phyloP scores from a whole-genome alignment of 2,888 invertebrate genomes.

The Eupithecia pulchellata region DNA sequence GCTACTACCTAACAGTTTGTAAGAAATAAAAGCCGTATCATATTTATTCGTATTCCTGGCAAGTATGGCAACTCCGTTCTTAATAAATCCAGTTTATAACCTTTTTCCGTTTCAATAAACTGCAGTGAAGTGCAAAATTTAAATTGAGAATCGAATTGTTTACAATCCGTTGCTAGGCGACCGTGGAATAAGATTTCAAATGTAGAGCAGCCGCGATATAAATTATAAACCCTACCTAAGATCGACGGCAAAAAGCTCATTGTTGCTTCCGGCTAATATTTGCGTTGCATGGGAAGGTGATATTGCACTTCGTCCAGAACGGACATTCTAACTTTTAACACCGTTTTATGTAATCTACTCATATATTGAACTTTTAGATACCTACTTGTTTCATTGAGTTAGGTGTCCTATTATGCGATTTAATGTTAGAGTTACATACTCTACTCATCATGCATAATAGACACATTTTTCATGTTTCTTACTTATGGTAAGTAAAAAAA shows the following conservation, averaged over 20 bases:
- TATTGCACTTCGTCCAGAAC: neutral
- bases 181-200: slow-evolving; percentile 26
- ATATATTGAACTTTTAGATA: neutral
- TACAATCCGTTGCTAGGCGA: slow-evolving; percentile 42
- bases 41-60: neutral
- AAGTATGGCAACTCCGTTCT: neutral
- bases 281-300: slow-evolving; percentile 24
- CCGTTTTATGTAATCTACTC: neutral
- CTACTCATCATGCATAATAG: neutral
- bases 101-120: neutral
- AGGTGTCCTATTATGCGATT: too few species aligned
- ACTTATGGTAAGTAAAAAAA: neutral
- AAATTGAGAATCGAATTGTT: slow-evolving; percentile 26
- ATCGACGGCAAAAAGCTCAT: neutral
- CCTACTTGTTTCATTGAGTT: neutral
- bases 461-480: neutral
- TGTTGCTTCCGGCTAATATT: slow-evolving; percentile 18
- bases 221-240: slow-evolving; percentile 17
- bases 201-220: slow-evolving; percentile 14
- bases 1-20: too few species aligned
- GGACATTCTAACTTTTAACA: neutral
- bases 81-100: neutral
- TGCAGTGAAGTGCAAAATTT: slow-evolving; percentile 17
- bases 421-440: neutral
- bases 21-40: neutral